Percentiles rank a stretch among this genome's conserved stretches.
phyloP scores from a whole-genome alignment of 2,888 invertebrate species.

The Heliconius cydno region DNA sequence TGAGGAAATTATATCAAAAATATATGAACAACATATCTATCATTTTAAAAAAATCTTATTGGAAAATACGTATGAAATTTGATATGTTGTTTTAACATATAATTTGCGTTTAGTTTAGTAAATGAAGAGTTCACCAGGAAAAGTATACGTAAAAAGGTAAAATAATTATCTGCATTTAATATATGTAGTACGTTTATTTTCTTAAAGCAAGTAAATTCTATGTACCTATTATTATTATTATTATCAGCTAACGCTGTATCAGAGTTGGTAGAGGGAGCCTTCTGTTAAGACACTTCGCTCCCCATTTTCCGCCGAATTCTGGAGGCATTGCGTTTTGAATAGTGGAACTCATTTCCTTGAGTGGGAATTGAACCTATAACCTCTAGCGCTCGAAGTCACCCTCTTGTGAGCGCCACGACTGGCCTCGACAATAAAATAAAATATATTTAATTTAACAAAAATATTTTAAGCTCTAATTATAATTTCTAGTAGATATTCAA shows the following conservation, averaged over 20 bases:
- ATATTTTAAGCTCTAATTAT: neutral
- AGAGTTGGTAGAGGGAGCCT: no score
- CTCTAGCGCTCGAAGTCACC: no score
- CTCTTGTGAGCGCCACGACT: no score
- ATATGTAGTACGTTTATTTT: neutral
- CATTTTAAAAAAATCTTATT: neutral
- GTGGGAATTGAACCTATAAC: no score
- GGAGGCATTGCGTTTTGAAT: no score
- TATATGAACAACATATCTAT: neutral
- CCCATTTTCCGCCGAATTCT: no score
- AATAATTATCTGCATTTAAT: neutral
- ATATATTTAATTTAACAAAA: no score
- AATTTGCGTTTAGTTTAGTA: neutral
- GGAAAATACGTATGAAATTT: neutral
- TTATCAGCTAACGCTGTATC: neutral
- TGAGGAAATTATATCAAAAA: neutral
- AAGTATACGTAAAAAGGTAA: neutral
- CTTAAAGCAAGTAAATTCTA: no score
- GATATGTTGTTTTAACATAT: neutral
- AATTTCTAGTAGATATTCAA: neutral
- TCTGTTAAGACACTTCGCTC: no score
- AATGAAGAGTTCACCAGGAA: neutral
- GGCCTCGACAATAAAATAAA: no score
- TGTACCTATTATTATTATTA: neutral
- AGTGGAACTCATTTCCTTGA: no score